phyloP scores from a whole-genome alignment of 35 echinoderm and acorn worm species.

The Patiria miniata region DNA sequence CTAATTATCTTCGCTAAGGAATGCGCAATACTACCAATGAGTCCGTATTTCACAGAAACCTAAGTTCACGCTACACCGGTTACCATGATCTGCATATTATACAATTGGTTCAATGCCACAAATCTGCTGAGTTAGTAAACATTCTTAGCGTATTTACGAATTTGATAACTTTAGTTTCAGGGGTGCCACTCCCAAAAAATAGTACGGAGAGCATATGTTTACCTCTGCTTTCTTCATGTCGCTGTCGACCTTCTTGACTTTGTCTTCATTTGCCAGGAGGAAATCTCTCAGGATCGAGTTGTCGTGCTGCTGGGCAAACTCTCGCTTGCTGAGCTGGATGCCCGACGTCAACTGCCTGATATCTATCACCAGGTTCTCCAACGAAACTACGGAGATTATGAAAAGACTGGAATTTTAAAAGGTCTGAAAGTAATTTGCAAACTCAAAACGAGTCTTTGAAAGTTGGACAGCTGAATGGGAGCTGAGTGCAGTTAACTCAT shows the following conservation, averaged over 20 bases:
- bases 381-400: conserved; percentile 44
- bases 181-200: too few relatives aligned
- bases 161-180: too few relatives aligned
- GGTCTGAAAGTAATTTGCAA: too few relatives aligned
- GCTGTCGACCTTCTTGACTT: conserved; percentile 84
- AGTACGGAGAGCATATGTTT: neutral
- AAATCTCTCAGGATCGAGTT: conserved; percentile 75
- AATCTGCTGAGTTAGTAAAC: too few relatives aligned
- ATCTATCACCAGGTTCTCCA: conserved; percentile 81
- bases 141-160: too few relatives aligned
- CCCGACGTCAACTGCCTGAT: conserved; percentile 74
- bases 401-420: neutral
- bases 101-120: too few relatives aligned
- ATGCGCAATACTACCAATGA: too few relatives aligned
- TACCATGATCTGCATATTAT: too few relatives aligned
- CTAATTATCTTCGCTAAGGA: too few relatives aligned
- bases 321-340: conserved; percentile 86
- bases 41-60: too few relatives aligned
- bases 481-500: neutral
- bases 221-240: conserved; percentile 88
- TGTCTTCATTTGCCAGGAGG: conserved; percentile 89
- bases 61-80: too few relatives aligned
- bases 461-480: neutral
- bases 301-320: conserved; percentile 71
- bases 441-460: neutral